Percentiles rank a stretch among this genome's conserved stretches.
These are phyloP conservation scores for Ischnus inquisitorius DNA, from an alignment of 2,888 invertebrate genomes.

Conservation along the genomic window DNA sequence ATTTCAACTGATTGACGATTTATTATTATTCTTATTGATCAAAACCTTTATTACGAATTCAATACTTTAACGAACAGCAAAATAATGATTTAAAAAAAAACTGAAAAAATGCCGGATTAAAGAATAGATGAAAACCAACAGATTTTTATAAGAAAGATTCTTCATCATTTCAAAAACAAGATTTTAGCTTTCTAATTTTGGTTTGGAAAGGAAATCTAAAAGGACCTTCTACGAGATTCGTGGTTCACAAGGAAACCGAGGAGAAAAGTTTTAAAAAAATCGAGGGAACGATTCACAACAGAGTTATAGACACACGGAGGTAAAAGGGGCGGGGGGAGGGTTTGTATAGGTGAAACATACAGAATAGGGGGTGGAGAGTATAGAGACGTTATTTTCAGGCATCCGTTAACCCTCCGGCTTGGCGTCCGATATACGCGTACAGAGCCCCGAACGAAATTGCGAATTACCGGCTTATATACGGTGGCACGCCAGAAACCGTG, in stretches of 20 bases:
- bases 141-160: too few species aligned
- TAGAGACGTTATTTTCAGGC: conserved; percentile 61
- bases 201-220: background rate
- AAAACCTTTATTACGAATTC: too few species aligned
- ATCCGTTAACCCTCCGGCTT: conserved; percentile 53
- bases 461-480: conserved; percentile 66
- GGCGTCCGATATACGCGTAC: conserved; percentile 50
- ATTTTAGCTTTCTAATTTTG: too few species aligned
- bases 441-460: conserved; percentile 61
- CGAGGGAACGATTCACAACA: background rate
- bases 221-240: background rate
- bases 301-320: background rate
- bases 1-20: too few species aligned
- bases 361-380: background rate
- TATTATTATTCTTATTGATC: too few species aligned
- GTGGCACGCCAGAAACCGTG: conserved; percentile 51
- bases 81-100: too few species aligned
- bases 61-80: too few species aligned
- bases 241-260: too few species aligned
- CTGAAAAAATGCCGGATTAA: too few species aligned
- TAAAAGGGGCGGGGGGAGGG: background rate
- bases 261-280: background rate
- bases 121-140: too few species aligned
- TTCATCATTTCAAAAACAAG: too few species aligned
- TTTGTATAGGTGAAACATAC: conserved; percentile 1